These are phyloP conservation scores for Gymnosoma rotundatum DNA, from an alignment of 2,888 invertebrate genomes.

Conservation along the genomic window DNA sequence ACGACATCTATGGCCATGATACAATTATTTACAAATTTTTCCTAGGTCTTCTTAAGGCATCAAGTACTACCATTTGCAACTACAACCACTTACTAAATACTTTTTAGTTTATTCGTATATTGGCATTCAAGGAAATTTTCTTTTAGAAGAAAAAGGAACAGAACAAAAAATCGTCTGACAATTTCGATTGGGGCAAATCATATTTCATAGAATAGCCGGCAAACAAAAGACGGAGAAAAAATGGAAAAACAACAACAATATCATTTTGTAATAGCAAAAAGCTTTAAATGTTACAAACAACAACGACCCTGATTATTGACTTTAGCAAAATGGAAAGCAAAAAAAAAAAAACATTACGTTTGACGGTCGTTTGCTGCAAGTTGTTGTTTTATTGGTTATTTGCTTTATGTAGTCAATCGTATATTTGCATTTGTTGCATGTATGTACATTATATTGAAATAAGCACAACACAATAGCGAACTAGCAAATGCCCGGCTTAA, in stretches of 20 bases:
- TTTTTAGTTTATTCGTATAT: conserved; percentile 14
- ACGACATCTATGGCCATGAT: conserved; percentile 59
- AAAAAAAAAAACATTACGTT: too few species aligned
- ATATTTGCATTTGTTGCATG: conserved; percentile 50
- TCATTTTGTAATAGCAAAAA: conserved; percentile 54
- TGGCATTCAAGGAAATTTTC: conserved; percentile 6
- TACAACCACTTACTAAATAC: conserved; percentile 48
- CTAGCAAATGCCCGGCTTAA: conserved; percentile 60
- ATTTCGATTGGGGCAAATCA: conserved; percentile 72
- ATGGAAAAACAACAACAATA: conserved; percentile 38
- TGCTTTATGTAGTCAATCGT: not conserved
- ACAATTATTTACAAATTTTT: conserved; percentile 57
- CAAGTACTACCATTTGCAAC: not conserved
- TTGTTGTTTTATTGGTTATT: not conserved
- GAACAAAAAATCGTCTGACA: conserved; percentile 61
- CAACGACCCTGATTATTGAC: too few species aligned
- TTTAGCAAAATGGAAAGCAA: too few species aligned
- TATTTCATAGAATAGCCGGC: conserved; percentile 72
- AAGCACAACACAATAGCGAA: conserved; percentile 55
- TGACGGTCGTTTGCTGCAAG: conserved; percentile 47
- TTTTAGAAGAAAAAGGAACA: not conserved
- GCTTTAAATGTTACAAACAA: conserved; percentile 16
- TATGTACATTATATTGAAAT: conserved; percentile 60
- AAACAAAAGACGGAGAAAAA: conserved; percentile 39
- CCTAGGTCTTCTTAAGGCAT: conserved; percentile 16